A percentile compares a stretch with the other conserved stretches of the same genome.
phyloP scores from a whole-genome alignment of 2,888 invertebrate species.

The Hypsopygia costalis region DNA sequence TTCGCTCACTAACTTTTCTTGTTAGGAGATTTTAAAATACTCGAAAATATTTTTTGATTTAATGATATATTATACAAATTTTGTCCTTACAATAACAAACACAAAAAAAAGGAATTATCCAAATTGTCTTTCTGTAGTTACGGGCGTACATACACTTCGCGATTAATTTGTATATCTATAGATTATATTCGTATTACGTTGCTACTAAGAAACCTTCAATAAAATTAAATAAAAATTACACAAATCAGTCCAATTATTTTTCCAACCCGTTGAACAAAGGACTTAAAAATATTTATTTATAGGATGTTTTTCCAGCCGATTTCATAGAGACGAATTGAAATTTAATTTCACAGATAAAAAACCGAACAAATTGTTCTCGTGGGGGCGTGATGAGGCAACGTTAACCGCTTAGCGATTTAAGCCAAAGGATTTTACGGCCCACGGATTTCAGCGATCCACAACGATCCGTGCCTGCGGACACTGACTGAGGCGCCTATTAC shows the following conservation, averaged over 20 bases:
- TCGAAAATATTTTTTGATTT: no score
- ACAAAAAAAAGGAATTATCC: no score
- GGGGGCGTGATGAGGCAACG: constrained; percentile 57
- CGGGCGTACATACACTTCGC: no score
- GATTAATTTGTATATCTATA: no score
- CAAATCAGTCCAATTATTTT: neutral
- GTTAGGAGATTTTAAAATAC: no score
- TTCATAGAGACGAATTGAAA: constrained; percentile 23
- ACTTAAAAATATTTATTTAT: neutral
- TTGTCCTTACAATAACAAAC: no score
- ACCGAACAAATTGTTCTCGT: constrained; percentile 43
- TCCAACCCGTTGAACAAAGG: neutral
- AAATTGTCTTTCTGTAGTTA: no score
- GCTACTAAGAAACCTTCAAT: no score
- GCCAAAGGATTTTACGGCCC: constrained; percentile 78
- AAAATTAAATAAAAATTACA: neutral
- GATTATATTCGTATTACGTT: no score
- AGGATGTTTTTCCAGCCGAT: neutral
- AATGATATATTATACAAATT: no score
- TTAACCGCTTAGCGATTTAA: constrained; percentile 72
- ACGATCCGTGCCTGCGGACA: constrained; percentile 49
- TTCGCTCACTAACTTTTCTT: no score
- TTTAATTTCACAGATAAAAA: constrained; percentile 48
- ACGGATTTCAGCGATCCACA: constrained; percentile 61
- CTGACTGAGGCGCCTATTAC: constrained; percentile 38